Conservation (phyloP, 2,888 invertebrate species). For the Drosophila nigricruria region DNA sequence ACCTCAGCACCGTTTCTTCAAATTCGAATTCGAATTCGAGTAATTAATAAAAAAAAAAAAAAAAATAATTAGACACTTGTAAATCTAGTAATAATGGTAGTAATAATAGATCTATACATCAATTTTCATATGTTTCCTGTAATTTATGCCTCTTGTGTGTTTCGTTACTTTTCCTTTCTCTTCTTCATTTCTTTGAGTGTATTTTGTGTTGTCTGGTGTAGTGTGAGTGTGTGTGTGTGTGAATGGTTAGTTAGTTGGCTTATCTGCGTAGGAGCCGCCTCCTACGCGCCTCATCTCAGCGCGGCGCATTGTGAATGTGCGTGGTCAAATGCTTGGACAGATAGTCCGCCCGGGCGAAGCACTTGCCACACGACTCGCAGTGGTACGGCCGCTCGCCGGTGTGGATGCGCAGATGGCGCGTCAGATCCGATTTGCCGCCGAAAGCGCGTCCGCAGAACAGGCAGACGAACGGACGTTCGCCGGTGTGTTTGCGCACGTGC, state of each 20-base stretch:
- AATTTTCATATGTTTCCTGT: conserved; percentile 65
- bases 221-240: conserved; percentile 25
- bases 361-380: conserved; percentile 96
- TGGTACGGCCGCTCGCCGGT: conserved; percentile 96
- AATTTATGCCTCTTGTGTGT: conserved; percentile 63
- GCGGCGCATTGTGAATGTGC: conserved; percentile 92
- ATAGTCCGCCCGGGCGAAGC: conserved; percentile 95
- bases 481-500: conserved; percentile 94
- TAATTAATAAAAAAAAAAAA: conserved; percentile 19
- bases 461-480: conserved; percentile 95
- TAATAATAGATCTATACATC: conserved; percentile 63
- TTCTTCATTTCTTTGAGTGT: background rate
- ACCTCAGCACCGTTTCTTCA: conserved; percentile 28
- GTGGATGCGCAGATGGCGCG: conserved; percentile 94
- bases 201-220: conserved; percentile 3
- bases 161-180: background rate
- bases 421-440: conserved; percentile 94
- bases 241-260: conserved; percentile 50
- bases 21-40: conserved; percentile 45
- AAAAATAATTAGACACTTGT: conserved; percentile 34
- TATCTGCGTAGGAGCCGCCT: conserved; percentile 86
- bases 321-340: conserved; percentile 96
- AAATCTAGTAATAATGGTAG: conserved; percentile 48
- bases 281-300: conserved; percentile 86
- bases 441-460: conserved; percentile 95